phyloP scores from a whole-genome alignment of 2,797 vertebrate species.

The Loriculus beryllinus region DNA sequence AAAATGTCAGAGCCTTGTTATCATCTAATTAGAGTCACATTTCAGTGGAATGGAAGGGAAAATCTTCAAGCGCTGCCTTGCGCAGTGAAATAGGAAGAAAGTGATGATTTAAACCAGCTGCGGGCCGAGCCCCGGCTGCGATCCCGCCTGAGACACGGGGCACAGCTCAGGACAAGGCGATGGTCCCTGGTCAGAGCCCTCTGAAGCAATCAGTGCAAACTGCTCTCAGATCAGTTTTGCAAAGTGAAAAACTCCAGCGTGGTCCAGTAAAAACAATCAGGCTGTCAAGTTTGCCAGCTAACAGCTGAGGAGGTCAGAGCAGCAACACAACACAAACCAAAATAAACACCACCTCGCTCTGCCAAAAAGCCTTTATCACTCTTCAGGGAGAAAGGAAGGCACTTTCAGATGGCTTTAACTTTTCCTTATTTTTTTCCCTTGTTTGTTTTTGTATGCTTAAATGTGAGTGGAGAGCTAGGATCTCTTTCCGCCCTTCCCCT shows the following conservation, averaged over 20 bases:
- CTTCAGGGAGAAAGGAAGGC: constrained; percentile 71
- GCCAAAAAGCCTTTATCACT: constrained; percentile 72
- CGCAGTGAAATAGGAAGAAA: constrained; percentile 65
- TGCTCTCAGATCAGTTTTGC: constrained; percentile 59
- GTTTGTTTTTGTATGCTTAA: constrained; percentile 51
- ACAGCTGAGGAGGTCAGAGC: constrained; percentile 79
- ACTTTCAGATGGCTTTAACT: constrained; percentile 74
- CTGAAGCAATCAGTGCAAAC: constrained; percentile 59
- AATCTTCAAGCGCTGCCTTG: constrained; percentile 56
- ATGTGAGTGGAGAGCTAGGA: constrained; percentile 14
- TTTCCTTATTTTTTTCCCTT: constrained; percentile 43
- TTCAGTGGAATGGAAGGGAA: constrained; percentile 74
- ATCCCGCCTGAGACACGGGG: background rate
- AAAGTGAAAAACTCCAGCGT: background rate
- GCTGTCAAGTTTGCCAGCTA: constrained; percentile 73
- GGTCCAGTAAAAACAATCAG: constrained; percentile 75
- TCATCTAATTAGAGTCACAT: constrained; percentile 81
- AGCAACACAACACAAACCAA: constrained; percentile 77
- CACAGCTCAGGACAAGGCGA: background rate
- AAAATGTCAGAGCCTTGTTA: constrained; percentile 80
- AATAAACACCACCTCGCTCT: constrained; percentile 72
- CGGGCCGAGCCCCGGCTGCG: background rate
- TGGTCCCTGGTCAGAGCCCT: constrained; percentile 49
- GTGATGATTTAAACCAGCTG: constrained; percentile 73
- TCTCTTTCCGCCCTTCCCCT: constrained; percentile 14